A percentile compares a stretch with the other conserved stretches of the same genome.
These are phyloP conservation scores for Hirundichthys speculiger DNA, from an alignment of 2,113 vertebrate genomes.

Conservation along the genomic window DNA sequence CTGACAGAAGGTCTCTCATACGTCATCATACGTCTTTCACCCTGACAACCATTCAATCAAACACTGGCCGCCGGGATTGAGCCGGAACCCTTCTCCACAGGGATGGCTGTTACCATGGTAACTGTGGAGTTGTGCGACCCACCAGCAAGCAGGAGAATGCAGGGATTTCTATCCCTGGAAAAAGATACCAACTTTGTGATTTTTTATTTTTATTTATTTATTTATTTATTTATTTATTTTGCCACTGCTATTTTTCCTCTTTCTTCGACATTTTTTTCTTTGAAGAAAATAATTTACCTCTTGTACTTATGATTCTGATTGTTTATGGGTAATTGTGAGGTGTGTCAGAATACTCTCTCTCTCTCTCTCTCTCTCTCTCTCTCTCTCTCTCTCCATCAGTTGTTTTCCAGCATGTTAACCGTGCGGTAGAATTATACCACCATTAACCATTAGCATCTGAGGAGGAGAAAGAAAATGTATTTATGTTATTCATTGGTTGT, in stretches of 20 bases:
- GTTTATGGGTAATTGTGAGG: constrained; percentile 37
- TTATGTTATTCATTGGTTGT: too few species aligned
- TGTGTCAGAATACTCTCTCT: constrained; percentile 31
- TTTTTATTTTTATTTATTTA: constrained; percentile 2
- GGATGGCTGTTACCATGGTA: constrained; percentile 69
- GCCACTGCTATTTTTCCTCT: too few species aligned
- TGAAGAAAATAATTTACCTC: not conserved
- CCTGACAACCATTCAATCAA: constrained; percentile 74
- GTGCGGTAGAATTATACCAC: too few species aligned
- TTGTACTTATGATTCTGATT: not conserved
- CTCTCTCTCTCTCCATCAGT: constrained; percentile 1
- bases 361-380: constrained; percentile 14
- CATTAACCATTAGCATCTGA: too few species aligned
- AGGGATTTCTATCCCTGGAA: constrained; percentile 5
- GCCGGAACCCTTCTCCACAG: constrained; percentile 49
- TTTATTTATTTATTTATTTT: too few species aligned
- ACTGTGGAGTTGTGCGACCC: constrained; percentile 61
- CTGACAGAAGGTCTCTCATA: constrained; percentile 50
- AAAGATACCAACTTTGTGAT: constrained; percentile 44
- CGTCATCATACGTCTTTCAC: constrained; percentile 62
- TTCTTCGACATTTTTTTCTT: not conserved
- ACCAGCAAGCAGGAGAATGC: constrained; percentile 51
- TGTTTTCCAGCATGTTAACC: too few species aligned
- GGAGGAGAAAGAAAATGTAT: too few species aligned
- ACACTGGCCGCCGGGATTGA: constrained; percentile 54